Evolutionary conservation across 2,797 vertebrate genomes (phyloP).

Genomic region (Acanthurus lineatus): DNA sequence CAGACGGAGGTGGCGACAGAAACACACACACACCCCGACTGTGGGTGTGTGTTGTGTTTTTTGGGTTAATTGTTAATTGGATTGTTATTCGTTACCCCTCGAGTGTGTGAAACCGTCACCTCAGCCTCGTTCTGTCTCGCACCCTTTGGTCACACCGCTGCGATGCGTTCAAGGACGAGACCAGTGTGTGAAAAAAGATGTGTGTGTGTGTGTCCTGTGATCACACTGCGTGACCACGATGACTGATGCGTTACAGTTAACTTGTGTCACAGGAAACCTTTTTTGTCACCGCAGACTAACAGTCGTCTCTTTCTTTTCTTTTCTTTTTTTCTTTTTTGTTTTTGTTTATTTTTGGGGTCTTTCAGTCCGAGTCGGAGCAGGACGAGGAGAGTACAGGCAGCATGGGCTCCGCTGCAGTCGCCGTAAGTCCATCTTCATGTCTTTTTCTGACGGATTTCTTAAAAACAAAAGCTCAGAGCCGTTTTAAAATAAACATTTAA

Average conservation of each 20-base stretch:
- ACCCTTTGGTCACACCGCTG: conserved; percentile 63
- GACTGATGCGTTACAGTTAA: conserved; percentile 3
- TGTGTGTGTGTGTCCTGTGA: conserved; percentile 13
- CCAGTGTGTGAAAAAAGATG: conserved; percentile 30
- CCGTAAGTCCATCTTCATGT: conserved; percentile 77
- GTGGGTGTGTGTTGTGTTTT: conserved; percentile 55
- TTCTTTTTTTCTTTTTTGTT: too few relatives aligned
- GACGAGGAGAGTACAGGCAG: conserved; percentile 84
- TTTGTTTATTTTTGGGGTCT: conserved; percentile 39
- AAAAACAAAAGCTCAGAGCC: neutral
- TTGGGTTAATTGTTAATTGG: conserved; percentile 74
- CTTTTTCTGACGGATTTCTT: conserved; percentile 1
- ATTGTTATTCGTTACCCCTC: conserved; percentile 71
- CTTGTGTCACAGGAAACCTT: conserved; percentile 10
- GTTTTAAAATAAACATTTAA: neutral
- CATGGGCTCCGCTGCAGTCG: conserved; percentile 80
- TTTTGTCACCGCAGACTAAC: conserved; percentile 42
- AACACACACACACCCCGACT: conserved; percentile 39
- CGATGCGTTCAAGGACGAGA: conserved; percentile 27
- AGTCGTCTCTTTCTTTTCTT: neutral
- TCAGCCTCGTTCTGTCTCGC: conserved; percentile 72
- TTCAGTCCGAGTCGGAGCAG: conserved; percentile 85
- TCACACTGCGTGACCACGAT: conserved; percentile 14
- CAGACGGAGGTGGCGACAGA: conserved; percentile 33
- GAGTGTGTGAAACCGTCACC: conserved; percentile 69